Evolutionary conservation across 2,888 invertebrate genomes (phyloP).

Genomic region (Ophraella communa): DNA sequence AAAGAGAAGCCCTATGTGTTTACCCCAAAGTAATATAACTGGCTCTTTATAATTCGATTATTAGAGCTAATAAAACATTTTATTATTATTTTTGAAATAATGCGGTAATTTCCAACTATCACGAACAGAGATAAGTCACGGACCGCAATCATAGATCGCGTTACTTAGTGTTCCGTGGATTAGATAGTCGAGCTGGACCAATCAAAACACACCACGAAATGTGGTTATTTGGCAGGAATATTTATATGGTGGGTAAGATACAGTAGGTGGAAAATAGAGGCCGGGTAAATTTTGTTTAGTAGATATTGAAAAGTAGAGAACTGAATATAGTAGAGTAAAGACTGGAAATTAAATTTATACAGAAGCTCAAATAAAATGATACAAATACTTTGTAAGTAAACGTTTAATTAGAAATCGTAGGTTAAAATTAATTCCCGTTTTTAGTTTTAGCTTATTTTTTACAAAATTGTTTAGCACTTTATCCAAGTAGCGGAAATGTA

Average conservation of each 20-base stretch:
- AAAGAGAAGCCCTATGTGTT: too few relatives aligned
- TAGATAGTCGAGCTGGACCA: constrained; percentile 4
- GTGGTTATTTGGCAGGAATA: constrained; percentile 5
- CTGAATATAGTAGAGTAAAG: background rate
- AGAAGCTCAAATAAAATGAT: background rate
- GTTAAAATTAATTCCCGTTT: constrained; percentile 31
- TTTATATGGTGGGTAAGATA: background rate
- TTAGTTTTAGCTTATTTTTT: constrained; percentile 48
- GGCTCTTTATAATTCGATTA: too few relatives aligned
- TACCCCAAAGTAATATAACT: too few relatives aligned
- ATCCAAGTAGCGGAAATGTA: constrained; percentile 77
- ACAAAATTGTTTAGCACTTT: constrained; percentile 63
- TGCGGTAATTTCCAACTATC: too few relatives aligned
- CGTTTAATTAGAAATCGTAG: background rate
- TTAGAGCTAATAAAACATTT: too few relatives aligned
- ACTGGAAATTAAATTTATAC: background rate
- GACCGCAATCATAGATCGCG: too few relatives aligned
- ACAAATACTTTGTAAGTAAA: constrained; percentile 14
- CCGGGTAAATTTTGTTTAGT: background rate
- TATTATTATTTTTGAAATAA: too few relatives aligned
- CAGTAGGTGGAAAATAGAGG: background rate
- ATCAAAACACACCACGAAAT: constrained; percentile 14
- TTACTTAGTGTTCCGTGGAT: too few relatives aligned
- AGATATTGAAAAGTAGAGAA: background rate
- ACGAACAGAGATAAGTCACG: too few relatives aligned